Percentiles rank a stretch among this genome's conserved stretches.
These are phyloP conservation scores for Danio albolineatus DNA, from an alignment of 2,797 vertebrate species.

Conservation along the genomic window DNA sequence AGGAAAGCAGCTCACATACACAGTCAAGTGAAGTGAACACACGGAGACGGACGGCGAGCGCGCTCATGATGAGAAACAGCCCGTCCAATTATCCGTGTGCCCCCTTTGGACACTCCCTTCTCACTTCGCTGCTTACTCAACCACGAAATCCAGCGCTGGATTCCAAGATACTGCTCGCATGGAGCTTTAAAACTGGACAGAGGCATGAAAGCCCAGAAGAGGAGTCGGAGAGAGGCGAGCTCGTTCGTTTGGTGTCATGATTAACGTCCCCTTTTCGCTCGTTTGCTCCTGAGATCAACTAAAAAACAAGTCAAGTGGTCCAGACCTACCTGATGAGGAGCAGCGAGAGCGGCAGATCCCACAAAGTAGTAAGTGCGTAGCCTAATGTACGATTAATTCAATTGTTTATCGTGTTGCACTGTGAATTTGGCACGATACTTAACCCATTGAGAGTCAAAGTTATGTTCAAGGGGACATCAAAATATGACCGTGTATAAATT, in stretches of 20 bases:
- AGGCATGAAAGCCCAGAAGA: constrained; percentile 44
- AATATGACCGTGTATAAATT: background rate
- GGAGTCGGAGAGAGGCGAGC: constrained; percentile 23
- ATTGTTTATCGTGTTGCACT: constrained; percentile 25
- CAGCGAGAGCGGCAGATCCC: constrained; percentile 38
- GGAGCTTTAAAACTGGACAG: constrained; percentile 53
- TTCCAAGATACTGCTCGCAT: constrained; percentile 51
- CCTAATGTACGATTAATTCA: background rate
- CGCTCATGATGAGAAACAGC: constrained; percentile 38
- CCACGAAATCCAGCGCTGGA: constrained; percentile 49
- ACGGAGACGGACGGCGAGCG: background rate
- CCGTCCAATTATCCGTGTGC: constrained; percentile 39
- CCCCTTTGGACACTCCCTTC: constrained; percentile 47
- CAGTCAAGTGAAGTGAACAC: background rate
- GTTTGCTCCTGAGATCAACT: constrained; percentile 28
- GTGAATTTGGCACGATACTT: constrained; percentile 4
- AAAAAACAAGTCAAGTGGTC: constrained; percentile 30
- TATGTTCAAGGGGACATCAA: background rate
- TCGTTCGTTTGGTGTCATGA: constrained; percentile 26
- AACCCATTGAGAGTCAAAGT: background rate
- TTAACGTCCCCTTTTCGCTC: constrained; percentile 11
- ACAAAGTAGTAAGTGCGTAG: constrained; percentile 57
- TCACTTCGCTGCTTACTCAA: constrained; percentile 52
- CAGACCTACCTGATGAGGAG: constrained; percentile 54
- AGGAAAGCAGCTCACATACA: constrained; percentile 15